Evolutionary conservation across 2,888 invertebrate genomes (phyloP).

Genomic region (Syrphus vitripennis): DNA sequence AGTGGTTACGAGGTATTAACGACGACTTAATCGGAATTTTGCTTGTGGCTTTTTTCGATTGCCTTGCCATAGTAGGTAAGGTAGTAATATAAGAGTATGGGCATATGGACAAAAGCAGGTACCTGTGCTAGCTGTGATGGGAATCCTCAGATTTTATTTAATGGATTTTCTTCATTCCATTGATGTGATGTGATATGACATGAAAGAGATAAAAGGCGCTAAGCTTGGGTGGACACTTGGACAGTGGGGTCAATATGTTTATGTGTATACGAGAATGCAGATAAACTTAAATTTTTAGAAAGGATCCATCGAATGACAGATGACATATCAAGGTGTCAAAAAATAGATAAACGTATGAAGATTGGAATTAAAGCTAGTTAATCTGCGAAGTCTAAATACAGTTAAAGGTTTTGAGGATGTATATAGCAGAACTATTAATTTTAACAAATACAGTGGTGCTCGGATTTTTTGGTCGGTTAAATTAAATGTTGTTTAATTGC

Average conservation of each 20-base stretch:
- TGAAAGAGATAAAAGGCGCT: constrained; percentile 64
- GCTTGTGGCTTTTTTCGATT: constrained; percentile 61
- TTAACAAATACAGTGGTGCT: too few relatives aligned
- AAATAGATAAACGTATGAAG: not conserved
- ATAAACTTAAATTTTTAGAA: not conserved
- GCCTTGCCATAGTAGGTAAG: not conserved
- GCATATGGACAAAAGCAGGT: not conserved
- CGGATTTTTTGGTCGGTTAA: too few relatives aligned
- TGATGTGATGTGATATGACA: constrained; percentile 66
- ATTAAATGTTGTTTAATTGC: too few relatives aligned
- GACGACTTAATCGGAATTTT: constrained; percentile 71
- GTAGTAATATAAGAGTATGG: not conserved
- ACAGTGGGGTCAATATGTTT: constrained; percentile 1
- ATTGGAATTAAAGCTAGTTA: not conserved
- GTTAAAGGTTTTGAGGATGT: not conserved
- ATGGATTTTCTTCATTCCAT: constrained; percentile 43
- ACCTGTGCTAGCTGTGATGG: not conserved
- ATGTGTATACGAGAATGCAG: not conserved
- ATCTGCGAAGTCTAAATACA: not conserved
- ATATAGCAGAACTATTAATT: too few relatives aligned
- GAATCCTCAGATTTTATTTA: constrained; percentile 38
- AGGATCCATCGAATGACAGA: not conserved
- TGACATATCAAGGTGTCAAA: constrained; percentile 16
- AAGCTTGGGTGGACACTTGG: constrained; percentile 33
- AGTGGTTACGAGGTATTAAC: constrained; percentile 70